Evolutionary conservation across 1,140 invertebrate genomes (phyloP), one percentile per base, ranked within the genome.

Genomic region (Leptonema lineaticorne): DNA sequence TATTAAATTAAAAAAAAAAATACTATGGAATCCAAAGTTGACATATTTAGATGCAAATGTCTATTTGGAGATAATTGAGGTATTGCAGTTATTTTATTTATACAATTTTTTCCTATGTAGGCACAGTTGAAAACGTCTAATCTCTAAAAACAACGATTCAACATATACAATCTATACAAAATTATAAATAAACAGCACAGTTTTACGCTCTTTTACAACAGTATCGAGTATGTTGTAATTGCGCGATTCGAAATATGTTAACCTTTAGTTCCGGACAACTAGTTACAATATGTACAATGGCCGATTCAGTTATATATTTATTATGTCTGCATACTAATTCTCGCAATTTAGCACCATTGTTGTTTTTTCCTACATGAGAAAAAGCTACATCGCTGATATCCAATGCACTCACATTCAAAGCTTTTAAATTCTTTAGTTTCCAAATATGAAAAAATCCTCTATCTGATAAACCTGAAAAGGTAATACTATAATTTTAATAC

Each of bases 301-400:
- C 45, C 0, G 26, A 18, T 46, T 72, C 60, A 1, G 67, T 67
- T 8, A 72, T 66, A 28, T 56, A 41, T 8, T 6, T 16, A 29
- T 69, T 72, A 30, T 67, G 41, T 14, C 70, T 56, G 30, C 63
- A 69, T n/a, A 57, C 29, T n/a, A 72, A 45, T 7, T 58, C 37
- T 6, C 33, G 27, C 26, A 72, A 63, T 29, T 69, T 66, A 28
- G 46, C 20, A 7, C 63, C 67, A 20, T 30, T 56, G 8, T 50
- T 59, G 14, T 67, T 67, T 2, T 63, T 65, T 4, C 63, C 70
- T n/a, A 58, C 24, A 7, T 16, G 16, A n/a, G 67, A 20, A 41
- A 72, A 63, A 0, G 70, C 63, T 20, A 50, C 37, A 46, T 67
- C 57, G 1, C 60, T 45, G 16, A 72, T 30, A n/a, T 45, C 63